These are phyloP conservation scores for Sebastes hubbsi DNA, from an alignment of 2,797 vertebrate species.

Conservation along the genomic window DNA sequence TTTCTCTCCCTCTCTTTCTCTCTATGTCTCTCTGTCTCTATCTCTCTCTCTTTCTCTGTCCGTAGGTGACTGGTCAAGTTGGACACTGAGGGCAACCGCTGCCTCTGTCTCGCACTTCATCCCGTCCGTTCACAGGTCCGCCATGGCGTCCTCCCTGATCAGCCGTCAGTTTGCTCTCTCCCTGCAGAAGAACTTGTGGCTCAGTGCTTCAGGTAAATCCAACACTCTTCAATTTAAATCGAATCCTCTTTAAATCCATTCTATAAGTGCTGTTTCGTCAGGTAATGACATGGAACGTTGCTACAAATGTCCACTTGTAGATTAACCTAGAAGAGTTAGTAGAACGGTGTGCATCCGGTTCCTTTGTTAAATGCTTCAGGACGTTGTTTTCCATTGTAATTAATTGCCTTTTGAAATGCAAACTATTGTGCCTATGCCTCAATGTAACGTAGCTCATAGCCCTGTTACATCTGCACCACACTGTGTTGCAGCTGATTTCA, in stretches of 20 bases:
- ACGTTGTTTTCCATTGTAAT: not conserved
- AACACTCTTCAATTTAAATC: not conserved
- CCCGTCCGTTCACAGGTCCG: not conserved
- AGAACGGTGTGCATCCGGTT: not conserved
- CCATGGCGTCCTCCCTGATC: conserved; percentile 88
- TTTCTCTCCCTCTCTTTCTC: not conserved
- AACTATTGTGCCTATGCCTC: not conserved
- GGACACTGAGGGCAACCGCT: conserved; percentile 9
- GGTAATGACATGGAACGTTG: not conserved
- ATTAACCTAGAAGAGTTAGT: not conserved
- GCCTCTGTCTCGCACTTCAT: conserved; percentile 3
- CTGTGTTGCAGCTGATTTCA: not conserved
- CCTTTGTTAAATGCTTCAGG: not conserved
- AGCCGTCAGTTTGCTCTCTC: conserved; percentile 80
- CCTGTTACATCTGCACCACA: not conserved
- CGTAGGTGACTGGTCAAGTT: conserved; percentile 45
- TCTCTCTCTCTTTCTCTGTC: not conserved
- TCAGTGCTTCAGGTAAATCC: conserved; percentile 74
- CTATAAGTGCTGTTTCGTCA: not conserved
- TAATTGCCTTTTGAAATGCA: not conserved
- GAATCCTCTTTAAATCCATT: not conserved
- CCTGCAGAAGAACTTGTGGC: conserved; percentile 81
- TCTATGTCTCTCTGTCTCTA: not conserved
- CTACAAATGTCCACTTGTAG: not conserved
- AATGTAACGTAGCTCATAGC: not conserved